Percentiles rank a stretch among this genome's conserved stretches.
phyloP scores from a whole-genome alignment of 1,140 invertebrate species.

The Phymorhynchus buccinoides region DNA sequence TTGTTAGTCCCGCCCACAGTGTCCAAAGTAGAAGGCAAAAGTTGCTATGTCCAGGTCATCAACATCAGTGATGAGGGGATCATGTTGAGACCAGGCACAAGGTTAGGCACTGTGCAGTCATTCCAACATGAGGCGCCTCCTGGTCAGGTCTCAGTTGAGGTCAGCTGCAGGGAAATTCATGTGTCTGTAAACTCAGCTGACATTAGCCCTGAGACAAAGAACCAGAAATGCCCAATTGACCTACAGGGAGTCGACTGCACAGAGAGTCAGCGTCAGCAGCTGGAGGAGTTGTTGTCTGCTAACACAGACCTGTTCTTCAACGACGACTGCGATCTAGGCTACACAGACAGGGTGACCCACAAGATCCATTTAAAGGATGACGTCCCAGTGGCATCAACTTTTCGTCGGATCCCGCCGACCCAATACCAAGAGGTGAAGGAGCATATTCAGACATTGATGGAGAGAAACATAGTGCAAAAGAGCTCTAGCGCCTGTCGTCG shows the following conservation, averaged over 20 bases:
- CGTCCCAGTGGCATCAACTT: too few species aligned
- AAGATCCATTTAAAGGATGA: background rate
- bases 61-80: background rate
- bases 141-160: background rate
- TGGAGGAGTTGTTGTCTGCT: background rate
- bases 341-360: background rate
- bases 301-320: background rate
- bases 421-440: background rate
- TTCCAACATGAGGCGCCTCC: background rate
- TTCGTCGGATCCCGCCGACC: too few species aligned
- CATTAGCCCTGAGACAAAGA: background rate
- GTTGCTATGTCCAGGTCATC: background rate
- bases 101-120: background rate
- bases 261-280: background rate
- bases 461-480: constrained; percentile 33
- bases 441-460: constrained; percentile 37
- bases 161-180: background rate
- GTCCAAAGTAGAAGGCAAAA: background rate
- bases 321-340: constrained; percentile 19
- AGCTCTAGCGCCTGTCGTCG: too few species aligned
- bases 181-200: background rate
- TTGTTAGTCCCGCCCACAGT: background rate
- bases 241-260: background rate
- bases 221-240: background rate
- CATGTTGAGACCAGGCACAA: background rate